phyloP scores from a whole-genome alignment of 2,888 invertebrate genomes.

The Elmis aenea region DNA sequence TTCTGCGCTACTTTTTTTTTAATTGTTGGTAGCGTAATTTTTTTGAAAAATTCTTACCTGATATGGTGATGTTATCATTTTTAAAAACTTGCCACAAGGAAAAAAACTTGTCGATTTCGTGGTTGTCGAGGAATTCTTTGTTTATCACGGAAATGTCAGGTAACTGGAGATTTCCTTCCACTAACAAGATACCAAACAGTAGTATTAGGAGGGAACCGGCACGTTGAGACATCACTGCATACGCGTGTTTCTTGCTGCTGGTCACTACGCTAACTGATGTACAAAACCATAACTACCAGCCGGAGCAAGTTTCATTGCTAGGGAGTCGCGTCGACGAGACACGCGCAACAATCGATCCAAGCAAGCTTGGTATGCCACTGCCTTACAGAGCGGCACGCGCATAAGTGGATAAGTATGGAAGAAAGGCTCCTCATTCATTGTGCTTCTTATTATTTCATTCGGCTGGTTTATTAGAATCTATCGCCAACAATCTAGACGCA shows the following conservation, averaged over 20 bases:
- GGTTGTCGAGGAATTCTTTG: slow-evolving; percentile 48
- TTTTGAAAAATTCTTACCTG: slow-evolving; percentile 40
- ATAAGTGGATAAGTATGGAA: slow-evolving; percentile 21
- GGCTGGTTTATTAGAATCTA: slow-evolving; percentile 11
- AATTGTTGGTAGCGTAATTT: too few species aligned
- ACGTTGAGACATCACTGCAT: slow-evolving; percentile 16
- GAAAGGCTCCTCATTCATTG: slow-evolving; percentile 18
- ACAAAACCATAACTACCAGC: slow-evolving; percentile 20
- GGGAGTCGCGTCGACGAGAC: slow-evolving; percentile 25
- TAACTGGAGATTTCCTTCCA: slow-evolving; percentile 33
- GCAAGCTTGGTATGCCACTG: slow-evolving; percentile 14
- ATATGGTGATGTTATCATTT: slow-evolving; percentile 47
- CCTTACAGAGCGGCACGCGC: slow-evolving; percentile 18
- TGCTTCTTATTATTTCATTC: slow-evolving; percentile 20
- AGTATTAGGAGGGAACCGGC: slow-evolving; percentile 19
- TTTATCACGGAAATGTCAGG: slow-evolving; percentile 50
- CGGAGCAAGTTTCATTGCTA: slow-evolving; percentile 20
- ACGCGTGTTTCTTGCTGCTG: slow-evolving; percentile 20
- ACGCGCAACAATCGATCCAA: slow-evolving; percentile 30
- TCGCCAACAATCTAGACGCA: too few species aligned
- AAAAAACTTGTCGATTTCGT: slow-evolving; percentile 51
- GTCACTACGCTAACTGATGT: slow-evolving; percentile 22
- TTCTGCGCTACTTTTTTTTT: too few species aligned
- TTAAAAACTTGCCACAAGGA: slow-evolving; percentile 52
- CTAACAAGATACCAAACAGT: slow-evolving; percentile 17